phyloP scores from a whole-genome alignment of 2,888 invertebrate species.

The Leucoma salicis region DNA sequence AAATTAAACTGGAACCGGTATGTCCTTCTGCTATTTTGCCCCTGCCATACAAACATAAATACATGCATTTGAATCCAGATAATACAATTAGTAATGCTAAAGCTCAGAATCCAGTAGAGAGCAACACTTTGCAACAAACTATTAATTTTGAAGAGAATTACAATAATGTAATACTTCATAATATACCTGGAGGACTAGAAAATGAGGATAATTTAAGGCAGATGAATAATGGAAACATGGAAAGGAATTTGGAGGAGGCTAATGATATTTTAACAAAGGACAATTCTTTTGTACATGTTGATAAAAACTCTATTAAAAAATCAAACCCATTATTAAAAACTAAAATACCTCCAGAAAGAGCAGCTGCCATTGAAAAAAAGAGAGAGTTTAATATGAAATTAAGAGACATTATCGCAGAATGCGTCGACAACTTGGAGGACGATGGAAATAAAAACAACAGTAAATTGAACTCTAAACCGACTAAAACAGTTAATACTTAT shows the following conservation, averaged over 20 bases:
- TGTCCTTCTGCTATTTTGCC: conserved; percentile 48
- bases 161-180: background rate
- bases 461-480: conserved; percentile 16
- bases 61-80: conserved; percentile 6
- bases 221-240: background rate
- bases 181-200: background rate
- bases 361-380: conserved; percentile 65
- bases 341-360: conserved; percentile 53
- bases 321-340: conserved; percentile 13
- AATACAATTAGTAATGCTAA: background rate
- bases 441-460: conserved; percentile 27
- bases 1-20: conserved; percentile 45
- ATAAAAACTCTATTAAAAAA: background rate
- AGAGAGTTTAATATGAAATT: conserved; percentile 71
- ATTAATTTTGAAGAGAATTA: background rate
- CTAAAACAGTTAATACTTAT: conserved; percentile 17
- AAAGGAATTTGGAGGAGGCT: background rate
- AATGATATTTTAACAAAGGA: background rate
- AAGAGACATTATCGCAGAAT: conserved; percentile 61
- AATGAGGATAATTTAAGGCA: background rate
- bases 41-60: conserved; percentile 34
- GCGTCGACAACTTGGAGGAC: conserved; percentile 54
- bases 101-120: background rate
- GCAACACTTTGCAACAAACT: background rate
- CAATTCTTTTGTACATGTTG: too few relatives aligned